phyloP scores from a whole-genome alignment of 2,797 vertebrate genomes.

The Gadopsis marmoratus region DNA sequence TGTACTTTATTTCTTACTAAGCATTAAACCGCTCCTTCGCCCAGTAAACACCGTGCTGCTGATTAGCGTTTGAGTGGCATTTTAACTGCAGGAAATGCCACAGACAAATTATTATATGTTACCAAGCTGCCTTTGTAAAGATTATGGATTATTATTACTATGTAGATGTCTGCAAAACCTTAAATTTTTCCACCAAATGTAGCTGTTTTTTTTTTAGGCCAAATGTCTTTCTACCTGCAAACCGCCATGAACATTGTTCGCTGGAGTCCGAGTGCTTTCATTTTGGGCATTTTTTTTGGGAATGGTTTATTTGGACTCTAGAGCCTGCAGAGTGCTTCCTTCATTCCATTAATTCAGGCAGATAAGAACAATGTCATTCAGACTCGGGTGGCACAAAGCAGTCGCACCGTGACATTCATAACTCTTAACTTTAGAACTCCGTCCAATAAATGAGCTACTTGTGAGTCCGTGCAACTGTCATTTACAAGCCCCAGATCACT shows the following conservation, averaged over 20 bases:
- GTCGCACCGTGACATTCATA: constrained; percentile 21
- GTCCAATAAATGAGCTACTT: neutral
- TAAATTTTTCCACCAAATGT: neutral
- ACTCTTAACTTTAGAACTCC: neutral
- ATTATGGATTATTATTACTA: too few relatives aligned
- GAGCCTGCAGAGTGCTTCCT: neutral
- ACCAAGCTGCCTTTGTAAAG: neutral
- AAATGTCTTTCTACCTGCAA: constrained; percentile 8
- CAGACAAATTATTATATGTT: neutral
- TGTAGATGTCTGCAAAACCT: neutral
- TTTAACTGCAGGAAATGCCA: constrained; percentile 14
- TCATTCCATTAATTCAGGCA: constrained; percentile 22
- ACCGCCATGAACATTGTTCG: neutral
- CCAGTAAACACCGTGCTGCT: neutral
- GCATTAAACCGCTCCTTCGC: neutral
- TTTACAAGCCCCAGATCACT: neutral
- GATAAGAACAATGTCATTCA: constrained; percentile 48
- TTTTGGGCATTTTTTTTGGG: neutral
- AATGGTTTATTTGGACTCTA: constrained; percentile 9
- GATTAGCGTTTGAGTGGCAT: neutral
- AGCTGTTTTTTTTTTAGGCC: neutral
- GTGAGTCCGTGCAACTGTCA: neutral
- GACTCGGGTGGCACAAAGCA: constrained; percentile 26
- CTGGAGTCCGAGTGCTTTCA: neutral
- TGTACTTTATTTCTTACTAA: neutral